Conservation (phyloP, 2,797 vertebrate genomes). For the Numenius phaeopus region DNA sequence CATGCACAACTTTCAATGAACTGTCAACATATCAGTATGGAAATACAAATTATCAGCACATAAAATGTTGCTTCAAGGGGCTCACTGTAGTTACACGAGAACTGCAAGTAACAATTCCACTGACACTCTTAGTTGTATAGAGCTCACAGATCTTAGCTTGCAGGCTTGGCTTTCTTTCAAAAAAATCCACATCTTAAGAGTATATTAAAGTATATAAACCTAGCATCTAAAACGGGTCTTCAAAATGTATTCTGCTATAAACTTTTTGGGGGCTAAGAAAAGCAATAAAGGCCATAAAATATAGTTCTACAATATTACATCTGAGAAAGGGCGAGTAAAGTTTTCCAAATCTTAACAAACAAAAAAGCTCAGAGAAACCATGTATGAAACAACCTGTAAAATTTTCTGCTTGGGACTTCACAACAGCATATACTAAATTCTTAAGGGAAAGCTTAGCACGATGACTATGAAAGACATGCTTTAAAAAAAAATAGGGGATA, state of each 20-base stretch:
- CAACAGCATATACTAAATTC: not conserved
- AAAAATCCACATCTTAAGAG: not conserved
- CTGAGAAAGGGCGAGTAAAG: not conserved
- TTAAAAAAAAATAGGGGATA: not conserved
- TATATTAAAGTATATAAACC: not conserved
- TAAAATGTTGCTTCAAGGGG: not conserved
- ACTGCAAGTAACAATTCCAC: not conserved
- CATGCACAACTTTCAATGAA: conserved; percentile 19
- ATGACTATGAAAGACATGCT: not conserved
- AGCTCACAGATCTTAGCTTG: not conserved
- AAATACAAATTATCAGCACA: conserved; percentile 12
- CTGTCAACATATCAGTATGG: not conserved
- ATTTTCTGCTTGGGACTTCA: not conserved
- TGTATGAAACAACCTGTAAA: not conserved
- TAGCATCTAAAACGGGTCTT: not conserved
- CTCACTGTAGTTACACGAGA: not conserved
- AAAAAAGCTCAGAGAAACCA: not conserved
- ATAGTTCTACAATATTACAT: not conserved
- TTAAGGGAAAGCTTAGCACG: not conserved
- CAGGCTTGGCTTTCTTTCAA: not conserved
- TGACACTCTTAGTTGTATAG: not conserved
- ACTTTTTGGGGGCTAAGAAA: not conserved
- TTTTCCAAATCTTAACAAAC: not conserved
- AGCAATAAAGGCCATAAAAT: not conserved
- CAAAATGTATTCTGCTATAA: not conserved